Conservation (phyloP, 2,888 invertebrate genomes). For the Andrena chrysosceles region DNA sequence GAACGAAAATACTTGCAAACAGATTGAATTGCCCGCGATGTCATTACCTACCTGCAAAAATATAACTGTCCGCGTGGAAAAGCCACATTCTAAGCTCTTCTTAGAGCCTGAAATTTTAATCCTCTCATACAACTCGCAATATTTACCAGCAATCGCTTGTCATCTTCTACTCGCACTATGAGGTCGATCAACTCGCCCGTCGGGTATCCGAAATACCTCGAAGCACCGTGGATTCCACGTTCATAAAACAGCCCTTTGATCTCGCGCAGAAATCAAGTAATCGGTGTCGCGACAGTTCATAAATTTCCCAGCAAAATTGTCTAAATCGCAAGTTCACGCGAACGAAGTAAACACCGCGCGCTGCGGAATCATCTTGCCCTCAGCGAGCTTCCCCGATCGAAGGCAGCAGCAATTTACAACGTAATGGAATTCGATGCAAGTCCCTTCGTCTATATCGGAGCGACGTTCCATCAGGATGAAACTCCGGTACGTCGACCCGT, state of each 20-base stretch:
- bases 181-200: not conserved
- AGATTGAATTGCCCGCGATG: too few species aligned
- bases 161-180: not conserved
- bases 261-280: not conserved
- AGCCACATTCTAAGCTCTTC: too few species aligned
- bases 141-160: not conserved
- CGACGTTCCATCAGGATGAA: conserved; percentile 1
- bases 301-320: not conserved
- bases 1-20: too few species aligned
- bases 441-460: not conserved
- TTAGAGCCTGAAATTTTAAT: too few species aligned
- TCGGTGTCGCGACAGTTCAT: not conserved
- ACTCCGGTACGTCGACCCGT: not conserved
- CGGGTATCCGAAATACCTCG: not conserved
- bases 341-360: not conserved
- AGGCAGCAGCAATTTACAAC: not conserved
- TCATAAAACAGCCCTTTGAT: not conserved
- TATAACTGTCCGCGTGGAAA: too few species aligned
- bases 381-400: not conserved
- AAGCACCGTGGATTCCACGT: not conserved
- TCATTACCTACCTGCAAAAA: too few species aligned
- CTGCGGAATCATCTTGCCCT: not conserved
- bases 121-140: too few species aligned
- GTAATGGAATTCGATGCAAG: not conserved
- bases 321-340: not conserved